These are phyloP conservation scores for Acrocephalus scirpaceus DNA, from an alignment of 2,797 vertebrate species.

Conservation along the genomic window DNA sequence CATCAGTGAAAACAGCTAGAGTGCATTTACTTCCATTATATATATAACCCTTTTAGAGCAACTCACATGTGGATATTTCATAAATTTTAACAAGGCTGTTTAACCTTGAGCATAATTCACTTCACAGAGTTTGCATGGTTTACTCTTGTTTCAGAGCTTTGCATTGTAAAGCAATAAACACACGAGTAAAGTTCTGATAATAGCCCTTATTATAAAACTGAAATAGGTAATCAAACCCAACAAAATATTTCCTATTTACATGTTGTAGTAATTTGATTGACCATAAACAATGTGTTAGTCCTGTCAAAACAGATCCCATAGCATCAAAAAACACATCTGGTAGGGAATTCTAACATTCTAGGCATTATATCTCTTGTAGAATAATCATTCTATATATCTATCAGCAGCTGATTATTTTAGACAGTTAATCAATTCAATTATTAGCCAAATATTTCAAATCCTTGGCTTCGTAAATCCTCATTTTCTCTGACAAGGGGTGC, in stretches of 20 bases:
- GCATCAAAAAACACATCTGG: neutral
- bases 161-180: neutral
- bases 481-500: neutral
- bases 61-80: neutral
- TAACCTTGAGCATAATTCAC: neutral
- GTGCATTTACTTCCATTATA: neutral
- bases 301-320: neutral
- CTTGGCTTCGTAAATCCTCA: neutral
- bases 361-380: neutral
- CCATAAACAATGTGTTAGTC: neutral
- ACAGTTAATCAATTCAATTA: slow-evolving; percentile 51
- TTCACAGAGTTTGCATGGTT: neutral
- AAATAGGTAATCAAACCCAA: neutral
- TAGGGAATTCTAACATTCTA: slow-evolving; percentile 27
- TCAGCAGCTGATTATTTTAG: slow-evolving; percentile 45
- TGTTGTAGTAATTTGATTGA: neutral
- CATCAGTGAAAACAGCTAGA: neutral
- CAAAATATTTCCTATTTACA: neutral
- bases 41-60: neutral
- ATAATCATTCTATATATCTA: neutral
- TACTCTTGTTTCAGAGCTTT: neutral
- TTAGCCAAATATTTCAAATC: slow-evolving; percentile 39
- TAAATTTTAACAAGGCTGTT: neutral
- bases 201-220: neutral
- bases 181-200: neutral